Conservation (phyloP, 2,888 invertebrate genomes). For the Thecophora atra region DNA sequence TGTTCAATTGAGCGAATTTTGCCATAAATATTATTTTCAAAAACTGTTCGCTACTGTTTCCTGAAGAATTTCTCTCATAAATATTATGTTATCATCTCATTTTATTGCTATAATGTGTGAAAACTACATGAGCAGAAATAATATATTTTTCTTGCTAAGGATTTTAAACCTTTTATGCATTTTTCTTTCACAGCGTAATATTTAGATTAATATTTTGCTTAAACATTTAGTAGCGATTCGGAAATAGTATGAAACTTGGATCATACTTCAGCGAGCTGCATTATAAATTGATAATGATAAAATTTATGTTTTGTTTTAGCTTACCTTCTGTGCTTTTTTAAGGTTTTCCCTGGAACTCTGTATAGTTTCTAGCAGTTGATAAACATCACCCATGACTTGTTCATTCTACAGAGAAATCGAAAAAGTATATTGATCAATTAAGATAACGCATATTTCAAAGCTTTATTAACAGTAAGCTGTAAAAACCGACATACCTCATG, state of each 20-base stretch:
- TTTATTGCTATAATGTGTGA: too few relatives aligned
- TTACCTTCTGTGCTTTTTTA: conserved; percentile 54
- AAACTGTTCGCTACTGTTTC: neutral
- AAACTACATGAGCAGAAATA: too few relatives aligned
- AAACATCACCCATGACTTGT: conserved; percentile 45
- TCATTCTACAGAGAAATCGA: conserved; percentile 48
- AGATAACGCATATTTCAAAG: neutral
- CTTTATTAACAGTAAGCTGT: neutral
- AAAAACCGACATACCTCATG: conserved; percentile 48
- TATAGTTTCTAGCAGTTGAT: conserved; percentile 49
- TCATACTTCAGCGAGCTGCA: too few relatives aligned
- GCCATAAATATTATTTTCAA: conserved; percentile 25
- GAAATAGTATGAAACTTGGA: too few relatives aligned
- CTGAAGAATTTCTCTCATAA: neutral
- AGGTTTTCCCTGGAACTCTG: conserved; percentile 49
- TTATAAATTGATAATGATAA: too few relatives aligned
- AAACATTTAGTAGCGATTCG: too few relatives aligned
- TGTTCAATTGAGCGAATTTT: conserved; percentile 14
- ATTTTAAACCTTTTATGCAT: too few relatives aligned
- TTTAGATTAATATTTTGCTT: too few relatives aligned
- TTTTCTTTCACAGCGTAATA: too few relatives aligned
- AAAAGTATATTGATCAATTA: neutral
- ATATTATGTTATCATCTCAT: neutral
- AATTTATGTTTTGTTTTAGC: too few relatives aligned
- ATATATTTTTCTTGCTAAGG: too few relatives aligned